Base-by-base conservation (phyloP, 2,797 vertebrate species). In the Hafferia zeledoni region DNA sequence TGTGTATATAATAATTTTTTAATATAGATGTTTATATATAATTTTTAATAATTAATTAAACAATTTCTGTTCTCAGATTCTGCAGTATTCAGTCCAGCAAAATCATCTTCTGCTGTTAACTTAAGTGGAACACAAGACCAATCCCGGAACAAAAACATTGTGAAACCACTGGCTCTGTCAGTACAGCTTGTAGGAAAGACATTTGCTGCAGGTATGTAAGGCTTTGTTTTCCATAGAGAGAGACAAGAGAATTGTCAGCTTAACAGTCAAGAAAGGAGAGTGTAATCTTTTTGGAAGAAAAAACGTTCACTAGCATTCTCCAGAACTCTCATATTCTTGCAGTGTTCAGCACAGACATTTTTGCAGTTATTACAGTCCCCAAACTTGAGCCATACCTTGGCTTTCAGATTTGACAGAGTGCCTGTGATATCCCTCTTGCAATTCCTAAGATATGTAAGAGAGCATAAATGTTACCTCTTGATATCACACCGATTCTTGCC, bases 121-220 rank as follows among this genome's bases (percentile, higher is more conserved):
- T 98, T 98, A 96, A 99, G 98, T 83, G 98, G 98, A 89, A 97
- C 97, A 93, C 99, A 98, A 96, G 99, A 99, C 89, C 95, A 98
- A 28, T 95, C 98, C 69, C 96, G 98, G 85, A 99, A 98, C 94
- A 98, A 98, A 96, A 98, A 97, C 72, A 85, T 99, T 96, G 98
- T 99, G 95, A 99, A 99, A 97, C 99, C 99, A 79, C 96, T 99
- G 96, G 98, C 98, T 88, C 97, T 99, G 76, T 98, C 99, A 89
- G 98, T 98, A 56, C 98, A 98, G 91, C 96, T 98, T 4, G 98
- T 98, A 93, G 98, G 98, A 97, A 99, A 99, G 98, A 97, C 98
- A 16, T 98, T 98, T 93, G 97, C 98, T 70, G 97, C 99, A 98
- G 99, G 99, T 99, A 96, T 95, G 99, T 99, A 96, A 95, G 77